Evolutionary conservation across 1,140 invertebrate genomes (phyloP), one percentile per base, ranked within the genome.

Genomic region (Lucilia cuprina): DNA sequence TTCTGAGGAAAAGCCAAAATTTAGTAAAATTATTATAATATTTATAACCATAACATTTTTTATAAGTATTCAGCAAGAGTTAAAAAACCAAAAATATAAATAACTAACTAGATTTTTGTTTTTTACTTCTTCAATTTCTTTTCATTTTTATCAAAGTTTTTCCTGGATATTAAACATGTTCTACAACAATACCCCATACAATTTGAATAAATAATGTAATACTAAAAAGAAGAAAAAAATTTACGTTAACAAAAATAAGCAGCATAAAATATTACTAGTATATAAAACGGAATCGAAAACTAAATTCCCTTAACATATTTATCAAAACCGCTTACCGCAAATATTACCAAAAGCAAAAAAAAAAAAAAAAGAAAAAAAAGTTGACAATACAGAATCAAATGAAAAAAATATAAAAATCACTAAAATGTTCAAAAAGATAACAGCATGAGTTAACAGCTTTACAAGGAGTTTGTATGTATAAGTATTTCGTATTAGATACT

Each of bases 161-260:
- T 34, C 14, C 17, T 41, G 34, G 13, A 13, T 77, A 35, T 21
- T 49, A 30, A 30, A 30, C n/a, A 12, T 25, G n/a, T 19, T 49
- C 1, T 80, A 8, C 25, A 2, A 41, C 41, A 8, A 10, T 19
- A 9, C 41, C 77, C 77, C 77, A 80, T 12, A 80, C 77, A 80
- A 80, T 80, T 80, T 80, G 77, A 80, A 80, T 80, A 80, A 80
- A 80, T 80, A 80, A 80, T 80, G 77, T 50, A 80, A 80, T 21
- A 49, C 7, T 7, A 5, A 19, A n/a, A 41, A 80, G n/a, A 49
- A 49, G 17, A n/a, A 17, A 0, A n/a, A 47, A 65, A 30, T 30
- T 30, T 30, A 30, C 25, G 1, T 30, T 17, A 77, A 41, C n/a
- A 5, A 41, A 77, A 17, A 41, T 47, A 77, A 41, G 47, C 14